phyloP scores from a whole-genome alignment of 2,888 invertebrate species.

The Meganola albula region DNA sequence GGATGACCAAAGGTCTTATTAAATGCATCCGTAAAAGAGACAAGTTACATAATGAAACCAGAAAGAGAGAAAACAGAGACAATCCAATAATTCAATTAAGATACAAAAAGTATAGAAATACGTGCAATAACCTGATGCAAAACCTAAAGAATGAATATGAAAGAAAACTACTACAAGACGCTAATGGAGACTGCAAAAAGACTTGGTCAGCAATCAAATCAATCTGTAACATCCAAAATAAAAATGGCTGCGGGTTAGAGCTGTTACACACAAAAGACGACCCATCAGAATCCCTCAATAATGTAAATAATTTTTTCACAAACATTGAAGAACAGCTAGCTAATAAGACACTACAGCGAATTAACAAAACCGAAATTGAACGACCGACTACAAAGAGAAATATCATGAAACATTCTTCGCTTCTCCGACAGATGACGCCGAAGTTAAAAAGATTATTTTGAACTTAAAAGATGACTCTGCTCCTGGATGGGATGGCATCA shows the following conservation, averaged over 20 bases:
- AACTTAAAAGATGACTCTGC: constrained; percentile 1
- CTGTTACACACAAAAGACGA: not conserved
- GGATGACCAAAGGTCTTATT: not conserved
- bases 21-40: constrained; percentile 1
- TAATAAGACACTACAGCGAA: not conserved
- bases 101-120: not conserved
- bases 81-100: not conserved
- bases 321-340: not conserved
- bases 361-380: no score
- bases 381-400: no score
- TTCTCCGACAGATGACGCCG: not conserved
- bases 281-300: not conserved
- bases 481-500: not conserved
- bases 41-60: not conserved
- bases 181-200: constrained; percentile 1
- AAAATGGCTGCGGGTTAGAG: not conserved
- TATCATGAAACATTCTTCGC: not conserved
- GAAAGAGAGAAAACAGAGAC: constrained; percentile 1
- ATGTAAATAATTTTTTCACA: not conserved
- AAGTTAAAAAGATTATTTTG: constrained; percentile 1
- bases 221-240: not conserved
- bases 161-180: not conserved
- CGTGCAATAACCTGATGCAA: not conserved
- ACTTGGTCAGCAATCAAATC: not conserved
- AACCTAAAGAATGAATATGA: constrained; percentile 1